Conservation (phyloP, 2,797 vertebrate genomes). For the Rhinogobio ventralis region DNA sequence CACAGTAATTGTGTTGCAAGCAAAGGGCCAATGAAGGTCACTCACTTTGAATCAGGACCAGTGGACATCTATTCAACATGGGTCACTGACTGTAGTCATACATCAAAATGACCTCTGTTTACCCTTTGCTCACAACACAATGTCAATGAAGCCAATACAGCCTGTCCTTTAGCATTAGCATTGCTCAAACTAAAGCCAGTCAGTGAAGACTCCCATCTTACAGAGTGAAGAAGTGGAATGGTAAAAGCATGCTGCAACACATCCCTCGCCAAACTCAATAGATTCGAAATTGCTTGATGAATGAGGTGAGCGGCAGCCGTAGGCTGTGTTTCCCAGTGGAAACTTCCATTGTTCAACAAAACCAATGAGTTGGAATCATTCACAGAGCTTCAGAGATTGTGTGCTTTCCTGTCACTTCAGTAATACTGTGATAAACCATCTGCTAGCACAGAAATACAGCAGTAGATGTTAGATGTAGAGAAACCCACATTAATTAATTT, state of each 20-base stretch:
- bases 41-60: background rate
- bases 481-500: background rate
- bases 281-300: background rate
- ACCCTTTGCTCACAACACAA: slow-evolving; percentile 2
- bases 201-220: background rate
- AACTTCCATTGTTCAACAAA: slow-evolving; percentile 36
- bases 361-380: background rate
- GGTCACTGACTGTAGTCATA: background rate
- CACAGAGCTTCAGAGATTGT: background rate
- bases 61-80: background rate
- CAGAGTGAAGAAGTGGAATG: background rate
- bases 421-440: background rate
- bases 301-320: slow-evolving; percentile 9
- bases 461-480: background rate
- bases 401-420: background rate
- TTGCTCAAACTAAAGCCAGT: background rate
- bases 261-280: background rate
- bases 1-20: background rate
- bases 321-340: slow-evolving; percentile 42
- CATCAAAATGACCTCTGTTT: slow-evolving; percentile 10
- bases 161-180: background rate
- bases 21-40: background rate
- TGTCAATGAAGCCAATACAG: background rate
- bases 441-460: background rate
- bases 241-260: background rate